These are phyloP conservation scores for Semnopithecus entellus DNA, from an alignment of 2,113 vertebrate genomes.

Conservation along the genomic window DNA sequence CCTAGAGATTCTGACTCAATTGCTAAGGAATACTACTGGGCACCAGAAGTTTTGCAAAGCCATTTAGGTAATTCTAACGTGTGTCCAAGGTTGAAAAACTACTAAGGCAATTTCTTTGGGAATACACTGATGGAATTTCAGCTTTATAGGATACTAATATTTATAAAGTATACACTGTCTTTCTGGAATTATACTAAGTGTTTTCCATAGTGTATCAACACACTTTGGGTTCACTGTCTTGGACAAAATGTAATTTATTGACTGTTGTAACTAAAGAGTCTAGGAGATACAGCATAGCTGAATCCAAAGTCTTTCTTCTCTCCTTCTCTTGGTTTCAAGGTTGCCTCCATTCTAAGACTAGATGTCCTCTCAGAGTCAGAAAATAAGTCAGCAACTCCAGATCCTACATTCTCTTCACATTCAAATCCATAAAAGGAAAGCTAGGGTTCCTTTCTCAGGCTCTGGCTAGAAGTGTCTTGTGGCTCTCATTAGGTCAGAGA, in stretches of 20 bases:
- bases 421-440: not conserved
- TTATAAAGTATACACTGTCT: not conserved
- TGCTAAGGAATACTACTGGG: not conserved
- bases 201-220: not conserved
- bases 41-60: not conserved
- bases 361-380: not conserved
- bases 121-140: not conserved
- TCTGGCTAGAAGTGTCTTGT: not conserved
- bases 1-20: not conserved
- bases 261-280: not conserved
- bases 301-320: not conserved
- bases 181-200: not conserved
- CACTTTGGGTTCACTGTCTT: not conserved
- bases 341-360: not conserved
- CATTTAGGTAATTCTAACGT: not conserved
- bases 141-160: not conserved
- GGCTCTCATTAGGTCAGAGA: not conserved
- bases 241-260: not conserved
- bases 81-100: not conserved
- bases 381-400: not conserved
- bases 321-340: not conserved
- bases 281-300: not conserved
- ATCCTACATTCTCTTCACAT: not conserved
- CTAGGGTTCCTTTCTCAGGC: not conserved
- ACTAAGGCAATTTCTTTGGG: not conserved